Percentiles rank a stretch among this genome's conserved stretches.
Evolutionary conservation across 2,797 vertebrate genomes (phyloP).

Genomic region (Acrossocheilus fasciatus): DNA sequence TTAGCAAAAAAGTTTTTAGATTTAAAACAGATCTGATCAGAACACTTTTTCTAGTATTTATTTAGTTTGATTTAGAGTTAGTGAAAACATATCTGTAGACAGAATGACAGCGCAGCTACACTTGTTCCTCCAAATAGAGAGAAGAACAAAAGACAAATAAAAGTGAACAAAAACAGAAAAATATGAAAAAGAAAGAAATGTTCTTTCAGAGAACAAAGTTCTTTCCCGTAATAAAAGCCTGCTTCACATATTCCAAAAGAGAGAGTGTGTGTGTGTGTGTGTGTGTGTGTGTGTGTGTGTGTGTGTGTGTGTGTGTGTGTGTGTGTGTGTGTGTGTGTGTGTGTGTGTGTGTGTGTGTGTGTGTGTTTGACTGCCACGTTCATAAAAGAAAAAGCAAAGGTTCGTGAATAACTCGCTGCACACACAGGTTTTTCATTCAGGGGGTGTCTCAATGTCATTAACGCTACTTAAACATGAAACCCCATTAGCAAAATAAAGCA

Average conservation of each 20-base stretch:
- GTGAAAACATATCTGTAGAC: slow-evolving; percentile 8
- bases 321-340: not conserved
- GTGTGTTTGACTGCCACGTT: slow-evolving; percentile 7
- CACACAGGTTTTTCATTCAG: slow-evolving; percentile 38
- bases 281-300: not conserved
- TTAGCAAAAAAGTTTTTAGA: not conserved
- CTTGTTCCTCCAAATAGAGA: not conserved
- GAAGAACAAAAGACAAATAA: slow-evolving; percentile 2
- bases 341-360: slow-evolving; percentile 23
- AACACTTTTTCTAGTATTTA: slow-evolving; percentile 22
- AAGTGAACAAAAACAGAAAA: not conserved
- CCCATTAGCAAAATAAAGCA: slow-evolving; percentile 54
- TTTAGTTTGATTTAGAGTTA: slow-evolving; percentile 21
- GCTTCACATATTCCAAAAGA: not conserved
- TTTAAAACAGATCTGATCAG: slow-evolving; percentile 2
- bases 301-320: slow-evolving; percentile 17
- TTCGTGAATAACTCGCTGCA: slow-evolving; percentile 16
- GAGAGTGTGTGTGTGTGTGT: not conserved
- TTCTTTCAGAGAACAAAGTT: not conserved
- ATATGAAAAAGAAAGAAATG: slow-evolving; percentile 1
- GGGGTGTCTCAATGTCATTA: slow-evolving; percentile 50
- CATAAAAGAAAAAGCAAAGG: slow-evolving; percentile 21
- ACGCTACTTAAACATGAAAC: slow-evolving; percentile 42
- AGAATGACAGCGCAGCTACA: slow-evolving; percentile 7
- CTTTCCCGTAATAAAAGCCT: not conserved